phyloP scores from a whole-genome alignment of 2,113 vertebrate species.

The Triplophysa siluroides region DNA sequence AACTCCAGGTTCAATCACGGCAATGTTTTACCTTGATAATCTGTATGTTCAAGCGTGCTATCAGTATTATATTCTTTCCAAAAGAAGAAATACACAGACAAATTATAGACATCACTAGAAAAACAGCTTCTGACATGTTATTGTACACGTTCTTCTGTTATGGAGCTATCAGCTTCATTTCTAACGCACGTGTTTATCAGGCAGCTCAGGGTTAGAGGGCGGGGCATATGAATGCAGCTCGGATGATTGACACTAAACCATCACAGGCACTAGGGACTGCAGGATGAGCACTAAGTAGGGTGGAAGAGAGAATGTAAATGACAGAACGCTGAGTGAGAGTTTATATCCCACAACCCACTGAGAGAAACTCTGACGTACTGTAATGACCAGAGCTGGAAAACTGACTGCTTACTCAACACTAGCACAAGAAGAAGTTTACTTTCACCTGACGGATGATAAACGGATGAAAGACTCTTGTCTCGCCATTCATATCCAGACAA shows the following conservation, averaged over 20 bases:
- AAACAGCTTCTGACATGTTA: background rate
- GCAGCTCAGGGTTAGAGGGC: background rate
- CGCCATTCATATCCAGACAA: too few relatives aligned
- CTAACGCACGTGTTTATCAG: background rate
- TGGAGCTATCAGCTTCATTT: background rate
- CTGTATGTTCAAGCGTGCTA: background rate
- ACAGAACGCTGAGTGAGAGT: too few relatives aligned
- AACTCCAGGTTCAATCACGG: constrained; percentile 37
- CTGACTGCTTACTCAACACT: too few relatives aligned
- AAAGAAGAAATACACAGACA: too few relatives aligned
- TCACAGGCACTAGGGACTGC: background rate
- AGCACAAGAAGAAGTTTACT: too few relatives aligned
- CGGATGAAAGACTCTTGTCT: too few relatives aligned
- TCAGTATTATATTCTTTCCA: too few relatives aligned
- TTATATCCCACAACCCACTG: too few relatives aligned
- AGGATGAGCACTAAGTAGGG: background rate
- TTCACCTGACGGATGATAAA: too few relatives aligned
- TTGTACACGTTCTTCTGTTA: background rate
- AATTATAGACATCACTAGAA: too few relatives aligned
- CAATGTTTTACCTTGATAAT: background rate
- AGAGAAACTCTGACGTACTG: too few relatives aligned
- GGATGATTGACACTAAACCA: background rate
- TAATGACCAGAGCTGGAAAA: too few relatives aligned
- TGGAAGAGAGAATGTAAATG: background rate
- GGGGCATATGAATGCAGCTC: background rate